phyloP scores from a whole-genome alignment of 2,888 invertebrate species.

The Fissipunctia ypsillon region DNA sequence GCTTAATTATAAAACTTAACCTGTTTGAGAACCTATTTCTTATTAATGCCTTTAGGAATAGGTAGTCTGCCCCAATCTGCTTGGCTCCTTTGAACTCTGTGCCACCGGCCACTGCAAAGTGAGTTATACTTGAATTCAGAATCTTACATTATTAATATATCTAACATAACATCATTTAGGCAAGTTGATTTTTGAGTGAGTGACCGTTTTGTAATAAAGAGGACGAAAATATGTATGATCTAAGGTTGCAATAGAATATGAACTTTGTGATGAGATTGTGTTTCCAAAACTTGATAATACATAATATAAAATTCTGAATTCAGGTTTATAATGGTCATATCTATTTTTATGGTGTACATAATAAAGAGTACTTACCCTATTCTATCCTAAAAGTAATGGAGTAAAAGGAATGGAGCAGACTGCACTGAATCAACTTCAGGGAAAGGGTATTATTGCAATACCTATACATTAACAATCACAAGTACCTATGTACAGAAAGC shows the following conservation, averaged over 20 bases:
- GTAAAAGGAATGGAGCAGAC: not conserved
- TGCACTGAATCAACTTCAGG: not conserved
- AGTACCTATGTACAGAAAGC: not conserved
- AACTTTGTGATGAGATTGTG: not conserved
- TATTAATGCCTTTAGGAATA: not conserved
- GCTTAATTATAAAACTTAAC: not conserved
- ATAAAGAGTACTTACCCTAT: too few species aligned
- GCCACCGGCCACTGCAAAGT: not conserved
- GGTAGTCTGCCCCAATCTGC: not conserved
- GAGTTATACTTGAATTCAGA: slow-evolving; percentile 25
- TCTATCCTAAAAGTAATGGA: not conserved
- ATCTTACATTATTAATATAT: not conserved
- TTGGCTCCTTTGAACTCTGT: not conserved
- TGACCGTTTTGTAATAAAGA: not conserved
- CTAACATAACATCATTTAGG: too few species aligned
- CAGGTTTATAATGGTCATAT: not conserved
- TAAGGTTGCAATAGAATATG: not conserved
- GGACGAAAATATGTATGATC: not conserved
- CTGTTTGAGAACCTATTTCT: not conserved
- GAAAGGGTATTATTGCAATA: not conserved
- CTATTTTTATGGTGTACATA: too few species aligned
- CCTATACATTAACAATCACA: not conserved
- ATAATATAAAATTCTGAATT: slow-evolving; percentile 7
- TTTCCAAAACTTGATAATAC: not conserved
- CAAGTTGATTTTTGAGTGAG: not conserved